Evolutionary conservation across 2,113 vertebrate species (phyloP).

Genomic region (Neogale vison): DNA sequence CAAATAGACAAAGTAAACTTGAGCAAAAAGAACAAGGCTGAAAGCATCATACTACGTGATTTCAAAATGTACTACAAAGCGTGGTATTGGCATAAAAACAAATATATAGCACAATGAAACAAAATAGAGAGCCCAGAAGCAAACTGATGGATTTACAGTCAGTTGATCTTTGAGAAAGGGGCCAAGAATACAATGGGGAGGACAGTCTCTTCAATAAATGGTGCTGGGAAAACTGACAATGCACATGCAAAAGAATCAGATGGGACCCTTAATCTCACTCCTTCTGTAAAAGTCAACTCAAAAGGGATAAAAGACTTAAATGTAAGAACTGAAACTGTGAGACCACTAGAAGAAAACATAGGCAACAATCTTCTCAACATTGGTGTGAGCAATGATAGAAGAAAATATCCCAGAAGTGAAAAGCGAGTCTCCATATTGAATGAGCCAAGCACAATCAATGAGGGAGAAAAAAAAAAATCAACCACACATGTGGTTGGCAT

Average conservation of each 20-base stretch:
- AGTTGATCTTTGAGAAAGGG: background rate
- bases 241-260: background rate
- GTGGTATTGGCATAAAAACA: background rate
- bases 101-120: background rate
- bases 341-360: background rate
- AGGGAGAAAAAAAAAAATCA: background rate
- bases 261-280: background rate
- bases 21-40: background rate
- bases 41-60: background rate
- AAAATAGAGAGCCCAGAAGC: background rate
- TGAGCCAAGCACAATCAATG: background rate
- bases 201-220: background rate
- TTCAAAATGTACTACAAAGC: background rate
- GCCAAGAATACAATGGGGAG: background rate
- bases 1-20: background rate
- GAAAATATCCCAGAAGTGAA: conserved; percentile 20
- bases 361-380: background rate
- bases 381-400: background rate
- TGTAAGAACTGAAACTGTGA: background rate
- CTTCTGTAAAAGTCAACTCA: background rate
- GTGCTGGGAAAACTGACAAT: background rate
- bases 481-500: background rate
- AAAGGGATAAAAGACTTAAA: background rate
- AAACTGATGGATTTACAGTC: background rate
- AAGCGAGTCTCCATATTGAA: background rate